Conservation (phyloP, 2,888 invertebrate genomes). For the Chrysolina oricalcia region DNA sequence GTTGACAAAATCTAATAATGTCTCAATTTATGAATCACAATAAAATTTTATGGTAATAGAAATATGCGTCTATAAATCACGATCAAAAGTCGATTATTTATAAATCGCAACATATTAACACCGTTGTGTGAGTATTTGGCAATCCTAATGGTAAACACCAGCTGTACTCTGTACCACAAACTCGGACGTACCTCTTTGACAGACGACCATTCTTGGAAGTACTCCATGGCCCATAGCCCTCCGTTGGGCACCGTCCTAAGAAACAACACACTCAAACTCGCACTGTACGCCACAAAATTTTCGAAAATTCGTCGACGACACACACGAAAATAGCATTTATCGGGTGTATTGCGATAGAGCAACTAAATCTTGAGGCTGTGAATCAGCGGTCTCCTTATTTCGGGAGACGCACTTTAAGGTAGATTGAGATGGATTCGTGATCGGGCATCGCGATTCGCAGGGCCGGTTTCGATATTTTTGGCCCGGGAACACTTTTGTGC, state of each 20-base stretch:
- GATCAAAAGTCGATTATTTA: conserved; percentile 19
- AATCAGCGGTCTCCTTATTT: conserved; percentile 63
- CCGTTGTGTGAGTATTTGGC: conserved; percentile 25
- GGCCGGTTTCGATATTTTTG: conserved; percentile 1
- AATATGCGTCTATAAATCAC: conserved; percentile 6
- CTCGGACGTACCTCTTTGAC: conserved; percentile 36
- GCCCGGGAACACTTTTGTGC: conserved; percentile 21
- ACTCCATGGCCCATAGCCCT: conserved; percentile 71
- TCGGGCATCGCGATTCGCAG: conserved; percentile 22
- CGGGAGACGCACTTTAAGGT: conserved; percentile 66
- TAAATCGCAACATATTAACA: neutral
- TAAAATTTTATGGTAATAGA: neutral
- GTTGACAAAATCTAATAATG: neutral
- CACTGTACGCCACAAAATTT: conserved; percentile 21
- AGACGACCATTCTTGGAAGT: conserved; percentile 70
- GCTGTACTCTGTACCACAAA: conserved; percentile 11
- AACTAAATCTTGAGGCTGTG: conserved; percentile 34
- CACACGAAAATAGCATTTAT: conserved; percentile 16
- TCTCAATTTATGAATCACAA: neutral
- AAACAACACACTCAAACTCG: conserved; percentile 31
- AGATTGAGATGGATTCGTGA: conserved; percentile 47
- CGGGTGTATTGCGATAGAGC: conserved; percentile 25
- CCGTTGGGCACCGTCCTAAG: conserved; percentile 21
- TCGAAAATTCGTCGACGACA: conserved; percentile 11
- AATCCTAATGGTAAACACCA: conserved; percentile 40